These are phyloP conservation scores for Cheilosia vulpina DNA, from an alignment of 2,888 invertebrate species.

Conservation along the genomic window DNA sequence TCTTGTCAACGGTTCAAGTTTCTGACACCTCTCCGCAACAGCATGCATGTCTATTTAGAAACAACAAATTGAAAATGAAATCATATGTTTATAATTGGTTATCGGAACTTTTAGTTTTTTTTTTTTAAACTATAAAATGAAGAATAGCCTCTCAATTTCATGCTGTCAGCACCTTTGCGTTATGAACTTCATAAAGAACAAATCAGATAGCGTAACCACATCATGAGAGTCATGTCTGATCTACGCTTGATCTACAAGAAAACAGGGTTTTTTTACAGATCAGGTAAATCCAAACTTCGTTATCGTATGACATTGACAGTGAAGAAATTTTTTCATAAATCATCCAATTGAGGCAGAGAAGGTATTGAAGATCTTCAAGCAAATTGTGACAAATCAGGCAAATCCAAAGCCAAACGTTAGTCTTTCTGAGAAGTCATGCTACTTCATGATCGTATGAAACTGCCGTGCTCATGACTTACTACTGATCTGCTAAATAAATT, in stretches of 20 bases:
- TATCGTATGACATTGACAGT: too few species aligned
- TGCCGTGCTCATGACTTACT: too few species aligned
- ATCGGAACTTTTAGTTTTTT: not conserved
- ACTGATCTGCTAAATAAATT: too few species aligned
- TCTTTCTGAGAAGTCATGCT: not conserved
- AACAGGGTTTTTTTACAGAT: too few species aligned
- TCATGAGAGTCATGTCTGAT: not conserved
- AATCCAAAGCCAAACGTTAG: not conserved
- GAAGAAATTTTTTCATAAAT: too few species aligned
- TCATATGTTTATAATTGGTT: not conserved
- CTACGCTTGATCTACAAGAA: too few species aligned
- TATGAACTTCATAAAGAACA: not conserved
- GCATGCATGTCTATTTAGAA: not conserved
- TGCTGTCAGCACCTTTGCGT: not conserved
- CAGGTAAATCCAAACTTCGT: too few species aligned
- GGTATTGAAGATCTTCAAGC: not conserved
- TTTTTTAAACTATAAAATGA: not conserved
- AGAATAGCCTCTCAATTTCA: not conserved
- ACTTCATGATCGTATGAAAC: not conserved
- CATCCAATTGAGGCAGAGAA: too few species aligned
- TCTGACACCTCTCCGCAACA: not conserved
- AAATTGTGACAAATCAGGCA: not conserved
- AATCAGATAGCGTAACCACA: not conserved
- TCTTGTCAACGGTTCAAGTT: not conserved
- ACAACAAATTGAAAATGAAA: not conserved